Conservation (phyloP, 2,797 vertebrate species). For the Caiman crocodilus region DNA sequence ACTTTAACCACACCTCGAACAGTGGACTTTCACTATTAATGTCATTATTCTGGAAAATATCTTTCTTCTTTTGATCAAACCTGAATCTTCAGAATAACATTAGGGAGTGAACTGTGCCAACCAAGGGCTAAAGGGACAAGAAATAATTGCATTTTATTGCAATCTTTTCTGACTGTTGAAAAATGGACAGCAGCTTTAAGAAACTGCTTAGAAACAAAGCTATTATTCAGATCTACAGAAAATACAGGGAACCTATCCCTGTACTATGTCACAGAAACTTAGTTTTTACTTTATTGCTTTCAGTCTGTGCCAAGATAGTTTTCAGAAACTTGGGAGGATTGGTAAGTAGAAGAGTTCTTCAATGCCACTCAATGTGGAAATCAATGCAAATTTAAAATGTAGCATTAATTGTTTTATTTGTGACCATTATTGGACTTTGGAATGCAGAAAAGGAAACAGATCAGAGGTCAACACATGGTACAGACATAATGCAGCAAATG, state of each 20-base stretch:
- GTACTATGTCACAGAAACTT: not conserved
- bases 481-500: no score
- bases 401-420: no score
- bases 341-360: no score
- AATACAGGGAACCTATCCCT: not conserved
- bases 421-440: no score
- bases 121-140: not conserved
- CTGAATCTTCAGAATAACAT: not conserved
- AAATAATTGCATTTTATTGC: not conserved
- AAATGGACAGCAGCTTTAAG: not conserved
- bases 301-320: not conserved
- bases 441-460: no score
- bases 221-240: not conserved
- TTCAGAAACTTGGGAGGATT: no score
- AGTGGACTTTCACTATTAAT: not conserved
- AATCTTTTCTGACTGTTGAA: not conserved
- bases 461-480: no score
- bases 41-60: not conserved
- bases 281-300: not conserved
- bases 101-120: not conserved
- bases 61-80: not conserved
- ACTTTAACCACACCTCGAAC: not conserved
- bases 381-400: no score
- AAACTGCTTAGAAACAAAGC: not conserved
- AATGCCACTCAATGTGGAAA: no score